Evolutionary conservation across 2,113 vertebrate species (phyloP).

Genomic region (Charina bottae): DNA sequence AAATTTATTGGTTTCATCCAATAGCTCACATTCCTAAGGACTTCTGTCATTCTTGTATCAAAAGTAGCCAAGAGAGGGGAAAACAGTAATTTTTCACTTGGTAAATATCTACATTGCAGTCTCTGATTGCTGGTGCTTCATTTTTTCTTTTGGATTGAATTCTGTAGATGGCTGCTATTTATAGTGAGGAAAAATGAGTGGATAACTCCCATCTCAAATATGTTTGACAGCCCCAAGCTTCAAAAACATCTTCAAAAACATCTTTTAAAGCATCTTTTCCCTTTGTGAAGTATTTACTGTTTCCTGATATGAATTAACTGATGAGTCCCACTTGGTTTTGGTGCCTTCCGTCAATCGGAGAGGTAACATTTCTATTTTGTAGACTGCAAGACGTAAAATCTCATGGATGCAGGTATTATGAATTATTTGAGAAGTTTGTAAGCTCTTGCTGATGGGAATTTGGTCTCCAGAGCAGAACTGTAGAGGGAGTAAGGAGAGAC

Average conservation of each 20-base stretch:
- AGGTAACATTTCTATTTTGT: neutral
- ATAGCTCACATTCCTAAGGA: conserved; percentile 24
- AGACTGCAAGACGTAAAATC: neutral
- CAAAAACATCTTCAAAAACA: too few species aligned
- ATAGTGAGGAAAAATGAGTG: neutral
- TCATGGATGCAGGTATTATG: neutral
- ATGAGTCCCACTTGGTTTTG: neutral
- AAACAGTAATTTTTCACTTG: neutral
- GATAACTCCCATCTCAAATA: neutral
- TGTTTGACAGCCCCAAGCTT: neutral
- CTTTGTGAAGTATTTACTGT: neutral
- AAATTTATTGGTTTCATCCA: conserved; percentile 8
- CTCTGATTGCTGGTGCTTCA: neutral
- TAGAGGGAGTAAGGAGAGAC: neutral
- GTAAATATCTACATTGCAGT: conserved; percentile 11
- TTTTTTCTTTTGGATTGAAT: conserved; percentile 14
- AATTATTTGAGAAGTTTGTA: neutral
- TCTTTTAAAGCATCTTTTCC: neutral
- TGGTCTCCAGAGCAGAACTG: neutral
- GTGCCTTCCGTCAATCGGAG: neutral
- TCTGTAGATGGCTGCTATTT: conserved; percentile 21
- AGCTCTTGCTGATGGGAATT: neutral
- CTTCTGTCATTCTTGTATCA: conserved; percentile 27
- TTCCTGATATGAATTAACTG: too few species aligned
- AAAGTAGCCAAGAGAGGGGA: neutral